Percentiles rank a stretch among this genome's conserved stretches.
Conservation (phyloP, 2,113 vertebrate species). For the Peromyscus polionotus region DNA sequence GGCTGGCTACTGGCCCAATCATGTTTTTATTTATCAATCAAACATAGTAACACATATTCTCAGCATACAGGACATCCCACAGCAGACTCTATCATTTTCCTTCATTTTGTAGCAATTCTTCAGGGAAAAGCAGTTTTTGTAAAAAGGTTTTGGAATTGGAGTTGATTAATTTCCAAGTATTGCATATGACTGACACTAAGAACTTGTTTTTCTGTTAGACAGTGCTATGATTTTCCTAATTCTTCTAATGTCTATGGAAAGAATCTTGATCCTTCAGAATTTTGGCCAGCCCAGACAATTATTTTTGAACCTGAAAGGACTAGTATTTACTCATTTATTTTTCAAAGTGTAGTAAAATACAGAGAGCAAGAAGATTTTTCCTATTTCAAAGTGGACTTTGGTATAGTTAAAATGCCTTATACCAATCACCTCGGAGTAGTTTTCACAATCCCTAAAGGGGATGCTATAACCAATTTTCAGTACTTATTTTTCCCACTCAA, state of each 20-base stretch:
- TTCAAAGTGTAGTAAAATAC: background rate
- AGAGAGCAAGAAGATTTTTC: conserved; percentile 18
- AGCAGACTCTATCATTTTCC: background rate
- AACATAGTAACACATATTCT: too few relatives aligned
- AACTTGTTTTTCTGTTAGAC: background rate
- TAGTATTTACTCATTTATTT: background rate
- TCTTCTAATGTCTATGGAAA: conserved; percentile 51
- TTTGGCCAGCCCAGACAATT: background rate
- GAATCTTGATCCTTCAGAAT: background rate
- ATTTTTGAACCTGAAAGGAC: conserved; percentile 18
- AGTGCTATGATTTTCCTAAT: conserved; percentile 35
- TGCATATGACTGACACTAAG: background rate
- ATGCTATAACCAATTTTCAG: background rate
- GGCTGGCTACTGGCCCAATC: too few relatives aligned
- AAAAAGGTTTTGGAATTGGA: background rate
- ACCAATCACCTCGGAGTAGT: background rate
- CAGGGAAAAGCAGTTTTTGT: background rate
- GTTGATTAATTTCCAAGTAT: background rate
- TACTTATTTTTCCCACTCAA: background rate
- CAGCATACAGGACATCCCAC: too few relatives aligned
- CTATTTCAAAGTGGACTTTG: conserved; percentile 20
- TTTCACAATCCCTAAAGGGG: background rate
- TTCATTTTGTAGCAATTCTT: background rate
- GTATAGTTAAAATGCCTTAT: background rate
- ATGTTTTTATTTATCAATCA: too few relatives aligned